These are phyloP conservation scores for Corythornis vintsioides DNA, from an alignment of 2,113 vertebrate species.

Conservation along the genomic window DNA sequence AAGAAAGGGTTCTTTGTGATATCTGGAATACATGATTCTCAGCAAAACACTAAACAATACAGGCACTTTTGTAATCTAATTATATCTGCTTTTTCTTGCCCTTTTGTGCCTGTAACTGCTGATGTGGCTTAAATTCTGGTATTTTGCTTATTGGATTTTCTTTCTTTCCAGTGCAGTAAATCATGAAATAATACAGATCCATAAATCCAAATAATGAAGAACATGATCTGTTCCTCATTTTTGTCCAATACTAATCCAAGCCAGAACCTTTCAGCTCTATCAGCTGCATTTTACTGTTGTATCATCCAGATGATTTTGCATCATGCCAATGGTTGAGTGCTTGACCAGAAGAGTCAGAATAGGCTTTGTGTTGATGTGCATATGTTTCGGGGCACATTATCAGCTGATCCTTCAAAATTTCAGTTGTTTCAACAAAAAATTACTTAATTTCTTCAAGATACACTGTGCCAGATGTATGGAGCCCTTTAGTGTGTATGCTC, in stretches of 20 bases:
- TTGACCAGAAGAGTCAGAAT: not conserved
- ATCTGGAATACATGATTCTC: not conserved
- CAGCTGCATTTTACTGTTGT: not conserved
- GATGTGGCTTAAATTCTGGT: slow-evolving; percentile 28
- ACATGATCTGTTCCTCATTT: not conserved
- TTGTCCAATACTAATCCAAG: not conserved
- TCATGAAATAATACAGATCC: not conserved
- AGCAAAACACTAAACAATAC: not conserved
- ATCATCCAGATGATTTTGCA: not conserved
- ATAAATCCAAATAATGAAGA: not conserved
- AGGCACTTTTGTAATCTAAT: not conserved
- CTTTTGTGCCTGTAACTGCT: not conserved
- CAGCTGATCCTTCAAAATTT: not conserved
- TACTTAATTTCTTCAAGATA: not conserved
- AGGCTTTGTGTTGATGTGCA: not conserved
- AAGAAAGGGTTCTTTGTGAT: slow-evolving; percentile 42
- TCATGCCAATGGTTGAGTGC: not conserved
- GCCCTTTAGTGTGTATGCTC: rapidly evolving
- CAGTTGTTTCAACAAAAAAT: not conserved
- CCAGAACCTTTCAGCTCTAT: not conserved
- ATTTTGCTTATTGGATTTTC: not conserved
- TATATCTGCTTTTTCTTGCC: slow-evolving; percentile 19
- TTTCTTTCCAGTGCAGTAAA: not conserved
- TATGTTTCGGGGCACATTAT: not conserved
- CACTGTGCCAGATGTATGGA: rapidly evolving